Evolutionary conservation across 1,140 invertebrate species (phyloP).

Genomic region (Andrena cerasifolii): DNA sequence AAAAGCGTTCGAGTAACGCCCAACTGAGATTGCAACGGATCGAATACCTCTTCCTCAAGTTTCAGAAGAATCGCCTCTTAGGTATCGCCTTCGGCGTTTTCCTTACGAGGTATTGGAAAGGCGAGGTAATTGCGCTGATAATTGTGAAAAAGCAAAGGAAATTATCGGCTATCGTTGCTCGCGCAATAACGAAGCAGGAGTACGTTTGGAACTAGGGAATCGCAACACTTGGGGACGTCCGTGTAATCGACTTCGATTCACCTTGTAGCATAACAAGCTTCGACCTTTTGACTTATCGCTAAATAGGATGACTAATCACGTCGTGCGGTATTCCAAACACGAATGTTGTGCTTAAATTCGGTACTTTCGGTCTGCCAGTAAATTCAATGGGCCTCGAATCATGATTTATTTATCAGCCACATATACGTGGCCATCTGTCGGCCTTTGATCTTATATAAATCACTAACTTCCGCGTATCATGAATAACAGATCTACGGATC

Average conservation of each 20-base stretch:
- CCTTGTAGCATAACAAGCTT: constrained; percentile 22
- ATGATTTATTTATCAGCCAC: not conserved
- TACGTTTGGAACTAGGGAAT: not conserved
- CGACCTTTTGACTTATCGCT: constrained; percentile 31
- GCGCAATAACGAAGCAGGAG: constrained; percentile 11
- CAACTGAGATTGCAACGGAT: too few species aligned
- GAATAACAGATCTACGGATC: not conserved
- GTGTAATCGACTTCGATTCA: constrained; percentile 26
- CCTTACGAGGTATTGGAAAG: too few species aligned
- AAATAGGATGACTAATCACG: constrained; percentile 20
- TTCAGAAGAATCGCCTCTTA: too few species aligned
- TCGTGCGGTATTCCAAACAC: not conserved
- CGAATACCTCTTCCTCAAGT: too few species aligned
- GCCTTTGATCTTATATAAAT: too few species aligned
- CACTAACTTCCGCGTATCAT: not conserved
- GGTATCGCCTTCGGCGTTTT: too few species aligned
- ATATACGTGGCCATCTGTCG: not conserved
- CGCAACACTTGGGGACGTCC: not conserved
- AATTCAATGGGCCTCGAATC: not conserved
- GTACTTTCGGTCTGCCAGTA: not conserved
- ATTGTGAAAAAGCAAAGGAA: constrained; percentile 12
- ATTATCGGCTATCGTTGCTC: not conserved
- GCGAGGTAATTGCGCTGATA: not conserved
- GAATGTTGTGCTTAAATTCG: constrained; percentile 24
- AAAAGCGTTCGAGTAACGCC: too few species aligned